Base-by-base conservation (phyloP, 35 echinoderm and acorn worm genomes). In the Stichopus chloronotus region DNA sequence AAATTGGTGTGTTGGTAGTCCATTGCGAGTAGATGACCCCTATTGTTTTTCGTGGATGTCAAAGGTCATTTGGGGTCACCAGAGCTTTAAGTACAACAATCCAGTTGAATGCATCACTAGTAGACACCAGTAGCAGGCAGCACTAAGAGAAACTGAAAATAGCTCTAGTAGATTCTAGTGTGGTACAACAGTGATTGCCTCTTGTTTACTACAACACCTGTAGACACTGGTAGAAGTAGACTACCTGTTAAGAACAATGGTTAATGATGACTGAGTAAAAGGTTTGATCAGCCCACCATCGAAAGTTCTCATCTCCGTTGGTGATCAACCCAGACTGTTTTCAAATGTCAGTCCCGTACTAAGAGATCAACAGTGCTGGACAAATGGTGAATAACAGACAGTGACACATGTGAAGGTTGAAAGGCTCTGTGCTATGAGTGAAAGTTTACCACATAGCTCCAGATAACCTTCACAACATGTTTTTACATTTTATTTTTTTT, bases 401-500 rank as follows among this genome's bases (percentile, higher is more conserved):
- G 55, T 14, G 52, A 85, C 25, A 81, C 56, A 19, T 20, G 25
- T 85, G 10, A 22, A 16, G 57, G 53, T 56, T 58, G 19, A 85
- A 85, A 85, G 82, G 82, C 82, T 58, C 30, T 85, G 82, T 58
- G 82, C 82, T 85, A 58, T 58, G 82, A 58, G 25, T 85, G 82
- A 9, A 6, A 58, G 82, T 58, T 6, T 21, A 58, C 24, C 54
- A 20, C 55, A 58, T 22, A 25, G 82, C 57, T 85, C 82, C 22
- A 85, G 82, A 85, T 85, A 53, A 58, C 82, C 82, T 85, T 58
- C 56, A 58, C 16, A 22, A 85, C 14, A 85, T 53, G 55, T 30
- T 11, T 43, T 43, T 43, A 43, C 30, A 43, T 43, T 43, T 43
- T 43, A 43, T 14, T 14, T 74, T 61, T 61, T 61, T 61, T 61